These are phyloP conservation scores for Colletes collaris DNA, from an alignment of 2,888 invertebrate genomes.

Conservation along the genomic window DNA sequence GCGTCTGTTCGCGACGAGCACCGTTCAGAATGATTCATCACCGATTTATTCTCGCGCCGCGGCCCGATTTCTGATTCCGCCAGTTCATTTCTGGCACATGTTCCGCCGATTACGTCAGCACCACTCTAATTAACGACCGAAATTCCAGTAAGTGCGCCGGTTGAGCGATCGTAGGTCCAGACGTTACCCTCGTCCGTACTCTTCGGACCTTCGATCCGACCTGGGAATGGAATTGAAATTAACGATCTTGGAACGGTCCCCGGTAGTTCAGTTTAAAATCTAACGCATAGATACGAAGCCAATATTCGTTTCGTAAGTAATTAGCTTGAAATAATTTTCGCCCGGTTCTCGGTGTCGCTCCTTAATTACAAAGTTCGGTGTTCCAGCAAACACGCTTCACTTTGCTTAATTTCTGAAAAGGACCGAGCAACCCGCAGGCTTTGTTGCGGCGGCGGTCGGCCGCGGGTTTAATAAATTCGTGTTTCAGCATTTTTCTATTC, in stretches of 20 bases:
- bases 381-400: not conserved
- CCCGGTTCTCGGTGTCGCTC: not conserved
- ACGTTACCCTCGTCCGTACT: constrained; percentile 6
- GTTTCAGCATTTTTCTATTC: constrained; percentile 10
- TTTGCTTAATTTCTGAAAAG: constrained; percentile 19
- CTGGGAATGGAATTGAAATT: constrained; percentile 46
- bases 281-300: no score
- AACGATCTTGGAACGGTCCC: constrained; percentile 4
- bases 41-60: constrained; percentile 29
- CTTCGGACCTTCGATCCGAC: not conserved
- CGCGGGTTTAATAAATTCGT: constrained; percentile 38
- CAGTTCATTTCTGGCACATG: constrained; percentile 42
- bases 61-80: constrained; percentile 4
- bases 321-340: no score
- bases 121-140: constrained; percentile 57
- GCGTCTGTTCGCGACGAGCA: constrained; percentile 7
- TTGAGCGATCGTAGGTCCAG: not conserved
- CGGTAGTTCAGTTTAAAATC: no score
- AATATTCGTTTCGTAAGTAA: no score
- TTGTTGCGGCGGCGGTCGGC: constrained; percentile 2
- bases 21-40: constrained; percentile 28
- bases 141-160: constrained; percentile 36
- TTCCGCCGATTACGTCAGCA: constrained; percentile 47
- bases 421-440: constrained; percentile 7
- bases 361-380: constrained; percentile 14